phyloP scores from a whole-genome alignment of 1,140 invertebrate species.

The Lysiphlebus fabarum region DNA sequence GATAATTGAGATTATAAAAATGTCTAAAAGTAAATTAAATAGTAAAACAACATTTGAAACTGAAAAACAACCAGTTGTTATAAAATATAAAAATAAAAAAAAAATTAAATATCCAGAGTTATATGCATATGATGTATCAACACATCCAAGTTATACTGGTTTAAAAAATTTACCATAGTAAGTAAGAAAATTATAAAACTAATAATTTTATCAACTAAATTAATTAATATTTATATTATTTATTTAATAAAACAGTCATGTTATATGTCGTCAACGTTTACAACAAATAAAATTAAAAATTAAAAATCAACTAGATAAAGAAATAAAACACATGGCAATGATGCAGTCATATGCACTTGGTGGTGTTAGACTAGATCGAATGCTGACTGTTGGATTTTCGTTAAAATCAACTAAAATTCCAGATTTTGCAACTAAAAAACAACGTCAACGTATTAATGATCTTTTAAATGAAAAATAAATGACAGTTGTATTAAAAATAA shows the following conservation, averaged over 20 bases:
- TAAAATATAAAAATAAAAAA: slow-evolving; percentile 29
- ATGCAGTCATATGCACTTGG: slow-evolving; percentile 44
- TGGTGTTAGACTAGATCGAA: slow-evolving; percentile 42
- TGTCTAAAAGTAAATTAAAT: background rate
- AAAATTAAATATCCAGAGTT: slow-evolving; percentile 38
- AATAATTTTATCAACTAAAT: too few species aligned
- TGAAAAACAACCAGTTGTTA: slow-evolving; percentile 15
- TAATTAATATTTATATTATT: background rate
- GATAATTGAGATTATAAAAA: background rate
- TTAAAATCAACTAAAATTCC: slow-evolving; percentile 33
- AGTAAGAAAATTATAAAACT: slow-evolving; percentile 7
- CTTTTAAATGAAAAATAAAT: slow-evolving; percentile 31
- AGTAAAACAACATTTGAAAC: background rate
- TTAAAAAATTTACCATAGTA: slow-evolving; percentile 41
- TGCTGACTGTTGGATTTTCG: slow-evolving; percentile 44
- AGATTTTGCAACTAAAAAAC: slow-evolving; percentile 38
- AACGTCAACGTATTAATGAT: slow-evolving; percentile 38
- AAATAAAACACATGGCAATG: slow-evolving; percentile 44
- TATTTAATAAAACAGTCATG: slow-evolving; percentile 30
- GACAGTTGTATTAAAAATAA: too few species aligned
- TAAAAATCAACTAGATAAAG: slow-evolving; percentile 40
- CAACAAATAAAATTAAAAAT: slow-evolving; percentile 34
- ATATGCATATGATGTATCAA: slow-evolving; percentile 40
- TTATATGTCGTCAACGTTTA: slow-evolving; percentile 41
- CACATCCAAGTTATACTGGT: slow-evolving; percentile 40